Evolutionary conservation across 2,797 vertebrate genomes (phyloP).

Genomic region (Hybognathus amarus): DNA sequence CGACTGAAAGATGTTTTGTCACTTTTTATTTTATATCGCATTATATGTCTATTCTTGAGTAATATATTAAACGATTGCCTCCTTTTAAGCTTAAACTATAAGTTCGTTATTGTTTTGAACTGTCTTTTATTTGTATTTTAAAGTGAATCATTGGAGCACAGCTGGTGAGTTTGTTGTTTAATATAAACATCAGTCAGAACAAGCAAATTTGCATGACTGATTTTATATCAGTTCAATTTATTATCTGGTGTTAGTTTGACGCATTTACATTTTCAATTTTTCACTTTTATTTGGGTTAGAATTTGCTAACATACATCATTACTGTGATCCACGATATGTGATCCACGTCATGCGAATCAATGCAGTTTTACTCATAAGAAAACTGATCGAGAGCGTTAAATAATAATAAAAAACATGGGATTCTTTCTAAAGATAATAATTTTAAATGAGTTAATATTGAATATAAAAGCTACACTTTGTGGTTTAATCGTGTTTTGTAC

Average conservation of each 20-base stretch:
- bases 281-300: background rate
- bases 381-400: background rate
- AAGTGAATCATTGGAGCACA: background rate
- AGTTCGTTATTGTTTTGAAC: background rate
- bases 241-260: background rate
- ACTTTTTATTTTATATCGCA: background rate
- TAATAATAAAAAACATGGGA: background rate
- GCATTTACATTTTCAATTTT: background rate
- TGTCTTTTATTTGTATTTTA: background rate
- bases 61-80: background rate
- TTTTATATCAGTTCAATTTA: background rate
- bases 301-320: background rate
- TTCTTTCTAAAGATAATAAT: background rate
- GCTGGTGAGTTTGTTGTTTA: constrained; percentile 37
- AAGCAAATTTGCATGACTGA: background rate
- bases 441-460: background rate
- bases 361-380: no score
- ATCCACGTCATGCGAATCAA: background rate
- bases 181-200: background rate
- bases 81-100: background rate
- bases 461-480: background rate
- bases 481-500: background rate
- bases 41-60: background rate
- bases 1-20: background rate
- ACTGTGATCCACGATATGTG: background rate